Evolutionary conservation across 2,797 vertebrate genomes (phyloP).

Genomic region (Bothrops alternatus): DNA sequence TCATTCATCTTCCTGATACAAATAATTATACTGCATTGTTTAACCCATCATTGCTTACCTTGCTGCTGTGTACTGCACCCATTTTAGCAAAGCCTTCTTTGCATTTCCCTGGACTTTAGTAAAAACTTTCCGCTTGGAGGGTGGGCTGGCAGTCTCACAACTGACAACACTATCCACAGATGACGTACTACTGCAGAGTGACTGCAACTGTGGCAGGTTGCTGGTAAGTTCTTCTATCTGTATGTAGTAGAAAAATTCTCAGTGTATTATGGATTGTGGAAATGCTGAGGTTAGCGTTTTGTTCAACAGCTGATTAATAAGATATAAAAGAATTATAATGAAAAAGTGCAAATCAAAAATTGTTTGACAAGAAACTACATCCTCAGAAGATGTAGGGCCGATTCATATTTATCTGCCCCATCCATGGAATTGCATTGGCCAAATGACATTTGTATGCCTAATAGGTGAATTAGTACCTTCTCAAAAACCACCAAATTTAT

Average conservation of each 20-base stretch:
- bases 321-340: not conserved
- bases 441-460: not conserved
- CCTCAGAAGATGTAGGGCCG: not conserved
- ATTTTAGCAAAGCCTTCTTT: slow-evolving; percentile 89
- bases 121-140: slow-evolving; percentile 87
- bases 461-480: not conserved
- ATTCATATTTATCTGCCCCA: not conserved
- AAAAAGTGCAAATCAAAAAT: not conserved
- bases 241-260: not conserved
- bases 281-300: slow-evolving; percentile 9
- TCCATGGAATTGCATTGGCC: not conserved
- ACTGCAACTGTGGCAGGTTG: slow-evolving; percentile 85
- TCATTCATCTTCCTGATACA: slow-evolving; percentile 17
- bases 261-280: not conserved
- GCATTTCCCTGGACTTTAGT: slow-evolving; percentile 86
- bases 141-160: slow-evolving; percentile 87
- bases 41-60: slow-evolving; percentile 75
- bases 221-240: slow-evolving; percentile 97
- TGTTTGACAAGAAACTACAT: not conserved
- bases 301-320: not conserved
- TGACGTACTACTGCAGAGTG: slow-evolving; percentile 84
- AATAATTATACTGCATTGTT: not conserved
- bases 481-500: not conserved
- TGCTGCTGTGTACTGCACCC: slow-evolving; percentile 89
- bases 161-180: slow-evolving; percentile 89